A percentile compares a stretch with the other conserved stretches of the same genome.
phyloP scores from a whole-genome alignment of 2,888 invertebrate genomes.

The Aporophyla lueneburgensis region DNA sequence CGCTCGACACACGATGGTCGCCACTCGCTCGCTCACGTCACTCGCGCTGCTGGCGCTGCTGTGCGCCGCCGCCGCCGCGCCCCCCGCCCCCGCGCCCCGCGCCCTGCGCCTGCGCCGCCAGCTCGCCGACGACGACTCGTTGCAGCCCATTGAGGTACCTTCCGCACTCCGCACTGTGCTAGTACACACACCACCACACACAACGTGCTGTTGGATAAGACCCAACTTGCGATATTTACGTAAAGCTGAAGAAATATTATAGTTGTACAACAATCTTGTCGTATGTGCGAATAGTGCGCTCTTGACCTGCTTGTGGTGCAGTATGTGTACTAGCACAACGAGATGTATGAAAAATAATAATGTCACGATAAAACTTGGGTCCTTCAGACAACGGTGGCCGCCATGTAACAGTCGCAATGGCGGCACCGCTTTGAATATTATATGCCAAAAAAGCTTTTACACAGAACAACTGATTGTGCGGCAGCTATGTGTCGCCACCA shows the following conservation, averaged over 20 bases:
- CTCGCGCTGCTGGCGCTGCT: conserved; percentile 70
- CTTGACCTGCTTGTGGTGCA: background rate
- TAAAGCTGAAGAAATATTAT: conserved; percentile 23
- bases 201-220: conserved; percentile 18
- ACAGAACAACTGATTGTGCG: background rate
- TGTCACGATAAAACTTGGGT: background rate
- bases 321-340: conserved; percentile 10
- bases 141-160: conserved; percentile 85
- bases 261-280: background rate
- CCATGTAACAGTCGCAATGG: background rate
- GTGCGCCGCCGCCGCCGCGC: conserved; percentile 69
- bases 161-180: background rate
- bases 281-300: background rate
- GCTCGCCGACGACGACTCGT: conserved; percentile 83
- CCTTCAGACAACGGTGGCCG: background rate
- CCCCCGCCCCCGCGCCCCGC: conserved; percentile 59
- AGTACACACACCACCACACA: conserved; percentile 16
- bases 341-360: background rate
- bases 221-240: conserved; percentile 18
- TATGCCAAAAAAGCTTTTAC: background rate
- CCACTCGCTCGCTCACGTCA: conserved; percentile 71
- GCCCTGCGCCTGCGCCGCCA: conserved; percentile 78
- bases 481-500: too few species aligned
- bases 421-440: background rate
- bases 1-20: conserved; percentile 75